Evolutionary conservation across 2,113 vertebrate species (phyloP).

Genomic region (Indicator indicator): DNA sequence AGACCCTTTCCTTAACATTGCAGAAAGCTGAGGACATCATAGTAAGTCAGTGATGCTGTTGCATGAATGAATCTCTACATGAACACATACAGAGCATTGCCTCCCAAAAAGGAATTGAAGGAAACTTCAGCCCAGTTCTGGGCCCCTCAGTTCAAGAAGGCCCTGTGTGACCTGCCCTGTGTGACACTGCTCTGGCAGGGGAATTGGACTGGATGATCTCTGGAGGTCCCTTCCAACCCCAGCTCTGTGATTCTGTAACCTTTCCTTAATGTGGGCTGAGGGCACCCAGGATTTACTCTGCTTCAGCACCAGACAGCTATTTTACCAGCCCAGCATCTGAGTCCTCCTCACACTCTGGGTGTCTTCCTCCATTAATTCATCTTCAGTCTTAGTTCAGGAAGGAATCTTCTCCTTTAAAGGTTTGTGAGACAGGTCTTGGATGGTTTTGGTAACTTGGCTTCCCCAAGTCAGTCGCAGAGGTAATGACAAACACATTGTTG

Average conservation of each 20-base stretch:
- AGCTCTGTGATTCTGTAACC: not conserved
- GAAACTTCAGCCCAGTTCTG: not conserved
- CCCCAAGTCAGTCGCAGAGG: not conserved
- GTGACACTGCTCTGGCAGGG: too few species aligned
- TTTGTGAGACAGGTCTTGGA: not conserved
- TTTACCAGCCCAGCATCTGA: not conserved
- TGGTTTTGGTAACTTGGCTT: conserved; percentile 36
- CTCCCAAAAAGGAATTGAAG: not conserved
- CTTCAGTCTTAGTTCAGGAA: not conserved
- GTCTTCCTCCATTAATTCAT: not conserved
- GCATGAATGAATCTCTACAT: not conserved
- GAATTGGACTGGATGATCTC: too few species aligned
- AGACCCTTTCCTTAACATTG: not conserved
- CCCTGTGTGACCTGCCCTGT: too few species aligned
- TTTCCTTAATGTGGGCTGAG: not conserved
- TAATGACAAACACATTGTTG: not conserved
- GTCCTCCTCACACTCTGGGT: not conserved
- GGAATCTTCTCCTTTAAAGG: not conserved
- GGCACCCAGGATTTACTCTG: not conserved
- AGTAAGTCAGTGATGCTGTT: not conserved
- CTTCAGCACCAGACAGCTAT: not conserved
- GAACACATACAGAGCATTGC: not conserved
- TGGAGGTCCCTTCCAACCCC: too few species aligned
- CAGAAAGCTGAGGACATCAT: not conserved
- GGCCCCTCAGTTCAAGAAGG: too few species aligned